Evolutionary conservation across 1,140 invertebrate species (phyloP).

Genomic region (Caenorhabditis briggsae): DNA sequence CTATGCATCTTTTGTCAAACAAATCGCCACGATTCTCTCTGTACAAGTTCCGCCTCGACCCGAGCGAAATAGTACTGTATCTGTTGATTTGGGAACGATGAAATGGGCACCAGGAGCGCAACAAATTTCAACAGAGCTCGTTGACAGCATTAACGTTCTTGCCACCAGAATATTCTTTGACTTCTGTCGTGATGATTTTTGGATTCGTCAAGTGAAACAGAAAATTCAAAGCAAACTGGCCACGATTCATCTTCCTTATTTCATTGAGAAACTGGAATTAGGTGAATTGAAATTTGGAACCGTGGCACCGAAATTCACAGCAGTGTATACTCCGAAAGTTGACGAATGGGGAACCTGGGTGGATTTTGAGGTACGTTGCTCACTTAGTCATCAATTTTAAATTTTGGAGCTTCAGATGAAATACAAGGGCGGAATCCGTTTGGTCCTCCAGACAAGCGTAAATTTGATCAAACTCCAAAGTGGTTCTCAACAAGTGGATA

Average conservation of each 20-base stretch:
- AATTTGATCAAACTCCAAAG: constrained; percentile 88
- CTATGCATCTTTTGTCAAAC: constrained; percentile 10
- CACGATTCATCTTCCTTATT: constrained; percentile 88
- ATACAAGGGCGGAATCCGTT: constrained; percentile 88
- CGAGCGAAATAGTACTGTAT: constrained; percentile 55
- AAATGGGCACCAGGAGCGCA: constrained; percentile 59
- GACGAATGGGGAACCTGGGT: constrained; percentile 92
- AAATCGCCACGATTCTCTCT: constrained; percentile 32
- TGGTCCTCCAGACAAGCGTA: constrained; percentile 94
- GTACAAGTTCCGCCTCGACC: constrained; percentile 22
- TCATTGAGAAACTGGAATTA: constrained; percentile 87
- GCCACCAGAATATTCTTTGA: constrained; percentile 84
- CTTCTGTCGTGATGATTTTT: constrained; percentile 83
- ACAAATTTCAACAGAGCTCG: constrained; percentile 56
- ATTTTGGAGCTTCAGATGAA: constrained; percentile 88
- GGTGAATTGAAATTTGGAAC: constrained; percentile 86
- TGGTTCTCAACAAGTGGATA: constrained; percentile 53
- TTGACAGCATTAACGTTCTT: constrained; percentile 56
- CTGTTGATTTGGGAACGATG: constrained; percentile 62
- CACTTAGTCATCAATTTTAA: constrained; percentile 46
- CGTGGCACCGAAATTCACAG: constrained; percentile 85
- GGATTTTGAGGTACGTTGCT: constrained; percentile 86
- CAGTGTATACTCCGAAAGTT: constrained; percentile 83
- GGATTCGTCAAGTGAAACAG: constrained; percentile 81
- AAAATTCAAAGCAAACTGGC: constrained; percentile 89